Evolutionary conservation across 2,888 invertebrate species (phyloP).

Genomic region (Amiota communis): DNA sequence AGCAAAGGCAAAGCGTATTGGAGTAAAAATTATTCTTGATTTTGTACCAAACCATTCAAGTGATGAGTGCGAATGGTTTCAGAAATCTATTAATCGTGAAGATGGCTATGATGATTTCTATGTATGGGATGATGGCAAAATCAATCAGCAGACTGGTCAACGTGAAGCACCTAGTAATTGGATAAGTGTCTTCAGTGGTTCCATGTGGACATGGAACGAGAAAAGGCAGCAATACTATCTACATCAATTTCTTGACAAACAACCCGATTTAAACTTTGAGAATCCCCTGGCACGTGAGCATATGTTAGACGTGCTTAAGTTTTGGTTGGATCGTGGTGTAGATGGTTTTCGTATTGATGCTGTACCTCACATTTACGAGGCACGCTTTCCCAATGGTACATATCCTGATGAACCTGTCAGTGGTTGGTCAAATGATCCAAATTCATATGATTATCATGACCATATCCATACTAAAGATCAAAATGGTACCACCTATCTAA

Average conservation of each 20-base stretch:
- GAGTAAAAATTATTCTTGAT: constrained; percentile 76
- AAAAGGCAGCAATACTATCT: constrained; percentile 81
- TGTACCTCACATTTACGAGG: constrained; percentile 75
- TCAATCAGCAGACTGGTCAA: constrained; percentile 49
- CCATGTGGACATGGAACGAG: constrained; percentile 84
- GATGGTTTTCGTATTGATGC: constrained; percentile 92
- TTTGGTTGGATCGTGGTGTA: constrained; percentile 88
- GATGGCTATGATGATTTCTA: constrained; percentile 83
- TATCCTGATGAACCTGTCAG: constrained; percentile 77
- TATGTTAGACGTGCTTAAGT: constrained; percentile 78
- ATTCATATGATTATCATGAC: constrained; percentile 75
- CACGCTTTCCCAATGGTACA: constrained; percentile 73
- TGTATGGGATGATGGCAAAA: constrained; percentile 81
- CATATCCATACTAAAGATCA: constrained; percentile 80
- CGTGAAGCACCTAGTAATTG: constrained; percentile 67
- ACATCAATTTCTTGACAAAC: constrained; percentile 81
- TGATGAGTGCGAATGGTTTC: constrained; percentile 89
- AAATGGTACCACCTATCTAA: constrained; percentile 79
- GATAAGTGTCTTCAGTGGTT: constrained; percentile 78
- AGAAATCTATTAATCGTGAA: constrained; percentile 78
- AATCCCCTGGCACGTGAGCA: constrained; percentile 78
- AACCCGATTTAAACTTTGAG: constrained; percentile 84
- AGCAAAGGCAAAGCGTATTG: constrained; percentile 74
- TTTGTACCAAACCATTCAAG: constrained; percentile 86
- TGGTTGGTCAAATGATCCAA: constrained; percentile 72